Conservation (phyloP, 1,140 invertebrate species). For the Zaprionus inermis region DNA sequence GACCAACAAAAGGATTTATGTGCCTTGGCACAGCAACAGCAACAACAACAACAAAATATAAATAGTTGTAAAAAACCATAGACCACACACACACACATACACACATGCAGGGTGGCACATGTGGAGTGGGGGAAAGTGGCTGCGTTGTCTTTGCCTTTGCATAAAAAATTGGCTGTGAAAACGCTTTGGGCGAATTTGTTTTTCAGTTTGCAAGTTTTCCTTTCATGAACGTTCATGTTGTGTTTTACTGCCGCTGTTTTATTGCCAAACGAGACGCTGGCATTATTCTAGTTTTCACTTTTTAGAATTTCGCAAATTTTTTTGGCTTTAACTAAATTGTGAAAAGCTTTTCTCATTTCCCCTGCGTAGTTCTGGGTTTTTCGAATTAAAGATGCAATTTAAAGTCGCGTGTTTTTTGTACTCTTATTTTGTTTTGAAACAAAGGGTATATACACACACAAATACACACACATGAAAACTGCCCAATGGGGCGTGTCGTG, state of each 20-base stretch:
- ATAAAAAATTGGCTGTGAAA: conserved; percentile 82
- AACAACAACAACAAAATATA: conserved; percentile 56
- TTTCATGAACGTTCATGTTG: conserved; percentile 52
- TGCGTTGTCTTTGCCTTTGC: conserved; percentile 75
- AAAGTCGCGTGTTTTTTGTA: neutral
- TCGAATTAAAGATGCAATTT: neutral
- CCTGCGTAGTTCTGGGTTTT: neutral
- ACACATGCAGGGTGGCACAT: neutral
- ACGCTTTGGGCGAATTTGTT: conserved; percentile 76
- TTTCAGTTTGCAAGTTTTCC: conserved; percentile 57
- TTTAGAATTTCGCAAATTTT: conserved; percentile 42
- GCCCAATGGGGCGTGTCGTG: conserved; percentile 25
- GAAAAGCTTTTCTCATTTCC: conserved; percentile 9
- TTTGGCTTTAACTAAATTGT: conserved; percentile 33
- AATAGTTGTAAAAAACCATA: conserved; percentile 51
- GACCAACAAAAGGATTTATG: conserved; percentile 72
- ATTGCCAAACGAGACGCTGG: conserved; percentile 8
- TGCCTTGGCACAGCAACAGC: conserved; percentile 50
- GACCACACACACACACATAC: conserved; percentile 22
- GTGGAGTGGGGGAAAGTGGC: conserved; percentile 10
- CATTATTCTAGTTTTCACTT: conserved; percentile 25
- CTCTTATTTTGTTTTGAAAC: neutral
- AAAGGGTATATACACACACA: neutral
- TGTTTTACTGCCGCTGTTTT: conserved; percentile 44
- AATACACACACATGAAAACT: neutral